Evolutionary conservation across 1,140 invertebrate species (phyloP), one percentile per base, ranked within the genome.

Genomic region (Zophobas atratus): DNA sequence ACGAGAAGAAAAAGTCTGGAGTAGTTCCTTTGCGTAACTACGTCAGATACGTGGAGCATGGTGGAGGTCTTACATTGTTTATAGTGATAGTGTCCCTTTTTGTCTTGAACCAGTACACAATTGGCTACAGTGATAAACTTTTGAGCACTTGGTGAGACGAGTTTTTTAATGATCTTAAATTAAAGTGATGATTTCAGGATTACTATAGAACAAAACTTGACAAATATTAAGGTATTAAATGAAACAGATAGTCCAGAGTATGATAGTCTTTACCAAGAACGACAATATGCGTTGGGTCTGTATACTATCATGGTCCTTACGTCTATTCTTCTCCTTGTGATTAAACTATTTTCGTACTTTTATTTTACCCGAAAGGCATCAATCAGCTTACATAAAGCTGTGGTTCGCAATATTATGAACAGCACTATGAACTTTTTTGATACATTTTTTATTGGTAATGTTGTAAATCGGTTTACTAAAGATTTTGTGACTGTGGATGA

Each of bases 361-460:
- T 84, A 88, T 53, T 88, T 91, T 70, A 91, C 90, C 51, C 90
- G 92, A 85, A 89, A 87, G 72, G 89, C 92, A 1, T 91, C 92
- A n/a, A 88, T 88, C 76, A 90, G 87, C 77, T 84, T 94, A 35
- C 93, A 94, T 79, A 90, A 92, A 79, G 85, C 81, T 2, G 93
- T 94, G 90, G 92, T 93, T 78, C 81, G 86, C 0, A 87, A 86
- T 49, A 82, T 94, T 32, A 84, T 93, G 1, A 85, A 89, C 75
- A 90, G 91, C 0, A 89, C 90, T 0, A 91, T 93, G 79, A 84
- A 84, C 35, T 94, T 94, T 85, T 94, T 94, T 84, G 90, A 94
- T 80, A 89, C 87, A 5, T 70, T 82, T 70, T 81, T 84, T 73
- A 75, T 82, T 85, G 88, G 86, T 75, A 84, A 90, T 51, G 89